Percentiles rank a stretch among this genome's conserved stretches.
Evolutionary conservation across 2,113 vertebrate genomes (phyloP).

Genomic region (Myrmecobius fasciatus): DNA sequence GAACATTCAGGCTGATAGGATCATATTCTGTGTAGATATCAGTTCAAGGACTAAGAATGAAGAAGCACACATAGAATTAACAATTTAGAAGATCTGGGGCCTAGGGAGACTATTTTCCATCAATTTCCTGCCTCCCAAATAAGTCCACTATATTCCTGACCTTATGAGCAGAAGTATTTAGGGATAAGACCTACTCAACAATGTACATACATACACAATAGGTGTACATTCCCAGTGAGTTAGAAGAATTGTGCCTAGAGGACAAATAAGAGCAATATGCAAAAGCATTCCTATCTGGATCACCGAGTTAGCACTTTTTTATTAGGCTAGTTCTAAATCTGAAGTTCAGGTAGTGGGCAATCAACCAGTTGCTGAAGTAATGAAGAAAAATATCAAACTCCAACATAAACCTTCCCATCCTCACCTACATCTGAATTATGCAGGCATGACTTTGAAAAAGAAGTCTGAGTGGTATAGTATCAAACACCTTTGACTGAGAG

Average conservation of each 20-base stretch:
- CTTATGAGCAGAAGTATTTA: conserved; percentile 11
- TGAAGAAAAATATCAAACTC: neutral
- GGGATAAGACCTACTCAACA: neutral
- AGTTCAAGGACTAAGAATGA: neutral
- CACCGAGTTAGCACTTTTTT: neutral
- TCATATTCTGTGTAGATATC: neutral
- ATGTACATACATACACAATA: neutral
- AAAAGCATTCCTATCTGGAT: neutral
- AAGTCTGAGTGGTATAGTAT: neutral
- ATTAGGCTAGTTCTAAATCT: neutral
- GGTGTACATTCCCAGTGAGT: neutral
- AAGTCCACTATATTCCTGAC: neutral
- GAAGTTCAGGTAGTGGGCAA: neutral
- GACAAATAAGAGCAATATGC: neutral
- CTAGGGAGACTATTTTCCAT: conserved; percentile 1
- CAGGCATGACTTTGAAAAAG: neutral
- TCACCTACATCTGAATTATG: neutral
- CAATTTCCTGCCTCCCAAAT: neutral
- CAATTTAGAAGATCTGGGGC: neutral
- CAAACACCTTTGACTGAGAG: neutral
- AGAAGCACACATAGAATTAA: neutral
- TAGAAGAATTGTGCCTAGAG: conserved; percentile 17
- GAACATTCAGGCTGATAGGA: neutral
- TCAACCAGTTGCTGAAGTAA: neutral
- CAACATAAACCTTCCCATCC: neutral